phyloP scores from a whole-genome alignment of 2,888 invertebrate species.

The Slavum lentiscoides region DNA sequence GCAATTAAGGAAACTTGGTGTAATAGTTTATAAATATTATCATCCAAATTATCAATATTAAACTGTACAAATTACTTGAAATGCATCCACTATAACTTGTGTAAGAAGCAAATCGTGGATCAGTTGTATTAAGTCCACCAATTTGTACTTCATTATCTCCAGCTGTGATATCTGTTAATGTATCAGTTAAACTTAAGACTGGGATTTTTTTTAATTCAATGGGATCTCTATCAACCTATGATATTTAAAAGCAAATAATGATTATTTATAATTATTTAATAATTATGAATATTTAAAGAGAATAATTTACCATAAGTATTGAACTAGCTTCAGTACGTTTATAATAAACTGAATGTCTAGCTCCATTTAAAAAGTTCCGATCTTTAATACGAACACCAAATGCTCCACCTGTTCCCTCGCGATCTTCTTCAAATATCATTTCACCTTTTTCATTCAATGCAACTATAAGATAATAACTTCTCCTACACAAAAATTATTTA shows the following conservation, averaged over 20 bases:
- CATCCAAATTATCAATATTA: not conserved
- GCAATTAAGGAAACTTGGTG: too few relatives aligned
- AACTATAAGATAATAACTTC: conserved; percentile 81
- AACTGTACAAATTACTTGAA: conserved; percentile 71
- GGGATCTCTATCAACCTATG: conserved; percentile 74
- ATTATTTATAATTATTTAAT: not conserved
- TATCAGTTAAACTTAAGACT: conserved; percentile 70
- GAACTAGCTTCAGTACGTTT: conserved; percentile 72
- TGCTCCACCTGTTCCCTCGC: conserved; percentile 72
- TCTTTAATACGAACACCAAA: conserved; percentile 76
- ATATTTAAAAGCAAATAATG: not conserved
- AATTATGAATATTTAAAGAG: not conserved
- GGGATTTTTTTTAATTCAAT: conserved; percentile 72
- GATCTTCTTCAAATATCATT: conserved; percentile 82
- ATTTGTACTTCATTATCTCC: conserved; percentile 82
- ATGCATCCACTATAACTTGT: conserved; percentile 88
- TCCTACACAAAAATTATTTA: conserved; percentile 62
- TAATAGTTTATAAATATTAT: not conserved
- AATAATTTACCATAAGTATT: conserved; percentile 62
- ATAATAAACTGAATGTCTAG: conserved; percentile 76
- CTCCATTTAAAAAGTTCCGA: conserved; percentile 80
- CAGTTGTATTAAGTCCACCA: conserved; percentile 82
- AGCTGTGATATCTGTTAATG: conserved; percentile 57
- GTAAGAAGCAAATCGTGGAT: conserved; percentile 78
- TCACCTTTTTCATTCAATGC: conserved; percentile 82